Evolutionary conservation across 2,888 invertebrate genomes (phyloP), one percentile per base, ranked within the genome.

Genomic region (Orchesella flavescens): DNA sequence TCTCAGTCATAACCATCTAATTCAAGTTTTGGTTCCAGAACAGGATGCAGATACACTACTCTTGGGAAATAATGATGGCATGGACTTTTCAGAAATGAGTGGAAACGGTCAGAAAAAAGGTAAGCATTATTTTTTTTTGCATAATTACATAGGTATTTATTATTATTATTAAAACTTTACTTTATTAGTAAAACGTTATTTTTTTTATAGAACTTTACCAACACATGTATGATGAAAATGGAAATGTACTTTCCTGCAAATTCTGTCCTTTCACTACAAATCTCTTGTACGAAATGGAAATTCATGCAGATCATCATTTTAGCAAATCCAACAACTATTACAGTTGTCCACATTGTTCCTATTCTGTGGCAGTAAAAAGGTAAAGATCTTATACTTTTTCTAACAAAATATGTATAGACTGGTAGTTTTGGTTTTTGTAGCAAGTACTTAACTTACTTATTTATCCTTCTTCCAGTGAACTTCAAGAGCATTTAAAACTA

Each of bases 281-380:
- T 85, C 92, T 93, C 88, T 91, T 92, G 80, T 91, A 92, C 68
- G 91, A 92, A 71, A 92, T 94, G 85, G 91, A 93, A 59, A 91
- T 91, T 24, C 95, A 96, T 89, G 91, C 93, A 87, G 92, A 93
- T 84, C 92, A 93, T 77, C 89, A 89, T 85, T 89, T 91, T 83
- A 90, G 90, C 15, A 90, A 90, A 85, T 90, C 93, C 0, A 93
- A 93, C 80, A 94, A 94, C 63, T 93, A 94, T 87, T 94, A 94
- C 89, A 95, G 94, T 90, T 97, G 96, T 90, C 93, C 93, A 88
- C 93, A 93, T 89, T 97, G 96, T 89, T 94, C 94, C 0, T 96
- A 93, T 90, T 95, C 94, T 89, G 95, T 95, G 0, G 92, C 92
- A 88, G 92, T 93, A 73, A 94, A 94, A 89, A 92, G 92, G 90